Percentiles rank a stretch among this genome's conserved stretches.
phyloP scores from a whole-genome alignment of 2,797 vertebrate genomes.

The Natrix natrix region DNA sequence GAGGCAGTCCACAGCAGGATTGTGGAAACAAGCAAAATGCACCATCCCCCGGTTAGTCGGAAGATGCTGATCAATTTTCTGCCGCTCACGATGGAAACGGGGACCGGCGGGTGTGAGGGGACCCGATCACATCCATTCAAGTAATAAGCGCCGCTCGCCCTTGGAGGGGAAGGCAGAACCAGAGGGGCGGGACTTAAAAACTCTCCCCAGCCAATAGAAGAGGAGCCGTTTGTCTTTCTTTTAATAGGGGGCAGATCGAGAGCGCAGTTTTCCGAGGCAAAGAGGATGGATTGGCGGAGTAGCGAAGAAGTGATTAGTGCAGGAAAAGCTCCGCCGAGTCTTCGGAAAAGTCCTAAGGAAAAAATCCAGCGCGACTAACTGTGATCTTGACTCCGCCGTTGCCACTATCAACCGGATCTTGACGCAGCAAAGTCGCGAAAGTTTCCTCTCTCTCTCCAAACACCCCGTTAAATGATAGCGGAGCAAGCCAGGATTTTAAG shows the following conservation, averaged over 20 bases:
- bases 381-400: too few species aligned
- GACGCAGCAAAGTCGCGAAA: not conserved
- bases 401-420: not conserved
- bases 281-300: conserved; percentile 23
- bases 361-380: not conserved
- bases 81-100: not conserved
- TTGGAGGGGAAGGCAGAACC: not conserved
- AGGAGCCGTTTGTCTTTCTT: conserved; percentile 25
- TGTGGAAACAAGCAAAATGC: not conserved
- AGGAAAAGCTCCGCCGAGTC: not conserved
- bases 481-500: not conserved
- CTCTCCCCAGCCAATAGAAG: conserved; percentile 9
- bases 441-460: not conserved
- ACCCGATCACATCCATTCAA: not conserved
- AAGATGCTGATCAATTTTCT: not conserved
- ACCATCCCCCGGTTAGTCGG: not conserved
- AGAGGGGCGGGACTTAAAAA: conserved; percentile 11
- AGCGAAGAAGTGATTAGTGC: not conserved
- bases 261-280: not conserved
- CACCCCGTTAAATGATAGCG: not conserved
- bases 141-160: not conserved
- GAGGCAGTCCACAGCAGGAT: not conserved
- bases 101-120: not conserved
- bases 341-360: not conserved
- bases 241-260: conserved; percentile 46